Evolutionary conservation across 2,888 invertebrate genomes (phyloP), one percentile per base, ranked within the genome.

Genomic region (Pristionchus arcanus): DNA sequence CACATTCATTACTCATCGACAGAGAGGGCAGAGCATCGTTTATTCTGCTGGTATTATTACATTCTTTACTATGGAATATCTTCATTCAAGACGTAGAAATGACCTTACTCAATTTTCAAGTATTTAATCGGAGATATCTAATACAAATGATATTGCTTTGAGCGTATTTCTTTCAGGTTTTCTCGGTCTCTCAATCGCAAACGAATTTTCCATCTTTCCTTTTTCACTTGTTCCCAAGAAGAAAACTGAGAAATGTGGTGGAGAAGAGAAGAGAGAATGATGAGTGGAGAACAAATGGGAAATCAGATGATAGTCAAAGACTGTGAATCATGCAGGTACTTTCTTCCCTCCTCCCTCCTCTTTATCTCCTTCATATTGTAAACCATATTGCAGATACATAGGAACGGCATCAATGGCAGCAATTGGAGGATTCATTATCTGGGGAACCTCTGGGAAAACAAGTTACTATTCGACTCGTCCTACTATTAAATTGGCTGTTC

Each of bases 381-480:
- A 4, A 3, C 19, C 19, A 15, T n/a, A 63, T 34, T 85, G 13
- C 66, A 86, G 86, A 42, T 66, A 42, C 42, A 86, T 86, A 16
- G 86, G 86, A 15, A 86, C 86, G 37, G 86, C 34, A 66, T 86
- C 86, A 16, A 28, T 86, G 42, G 34, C 86, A 3, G 63, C 42
- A n/a, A 86, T 86, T 28, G 86, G 86, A 21, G 86, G 86, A 15
- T 86, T 86, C 66, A 86, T 86, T 16, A 66, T 86, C 37, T 86
- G 86, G 86, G 86, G 86, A 34, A 86, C 86, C 7, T 86, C 86
- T 15, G 86, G 86, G 19, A 66, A 63, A 16, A 25, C 63, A 28
- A 91, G 91, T 86, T 91, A 91, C 87, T 91, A 91, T 85, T 87
- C 89, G 1, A 84, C 90, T 4, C 71, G 91, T 66, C 91, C 91